Base-by-base conservation (phyloP, 1,140 invertebrate species). In the Lordiphosa mommai region DNA sequence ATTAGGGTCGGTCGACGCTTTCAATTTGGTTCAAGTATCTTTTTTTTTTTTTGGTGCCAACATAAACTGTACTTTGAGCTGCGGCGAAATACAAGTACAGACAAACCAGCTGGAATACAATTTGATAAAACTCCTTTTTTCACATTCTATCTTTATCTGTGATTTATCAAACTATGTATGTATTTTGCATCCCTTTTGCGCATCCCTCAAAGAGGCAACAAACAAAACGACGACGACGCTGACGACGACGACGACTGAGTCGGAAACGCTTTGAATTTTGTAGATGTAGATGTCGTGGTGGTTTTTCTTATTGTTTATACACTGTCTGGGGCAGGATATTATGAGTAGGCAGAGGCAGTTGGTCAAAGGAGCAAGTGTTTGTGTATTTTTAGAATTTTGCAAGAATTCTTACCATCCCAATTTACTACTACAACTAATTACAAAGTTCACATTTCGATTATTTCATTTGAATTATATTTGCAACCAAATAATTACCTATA, bases 111-210 rank as follows among this genome's bases (percentile, higher is more conserved):
- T 58, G 63, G 30, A 43, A 7, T 37, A 27, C 23, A 27, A 27
- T 27, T 37, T 51, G 37, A 36, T 2, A 63, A 73, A 82, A 84
- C 61, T 84, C 71, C 76, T 82, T 84, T 72, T 67, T 71, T n/a
- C n/a, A n/a, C 67, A 61, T 41, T 48, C 43, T 13, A 40, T 40
- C 43, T 50, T 66, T 46, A 46, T 59, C 16, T 17, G 40, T 41
- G 55, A 68, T 68, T 69, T 69, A 69, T 69, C 65, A 68, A 63
- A 84, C 77, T 58, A 73, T 68, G 58, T 55, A 53, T 44, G 48
- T 50, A 61, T 77, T 73, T 84, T 72, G 72, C 72, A 82, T 82
- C 76, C 77, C 76, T 72, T 82, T 82, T 70, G 61, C 58, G 50
- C 55, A 59, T 52, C 60, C 55, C 65, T 68, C 44, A 47, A 47